Base-by-base conservation (phyloP, 2,797 vertebrate species). In the Peromyscus attwateri region DNA sequence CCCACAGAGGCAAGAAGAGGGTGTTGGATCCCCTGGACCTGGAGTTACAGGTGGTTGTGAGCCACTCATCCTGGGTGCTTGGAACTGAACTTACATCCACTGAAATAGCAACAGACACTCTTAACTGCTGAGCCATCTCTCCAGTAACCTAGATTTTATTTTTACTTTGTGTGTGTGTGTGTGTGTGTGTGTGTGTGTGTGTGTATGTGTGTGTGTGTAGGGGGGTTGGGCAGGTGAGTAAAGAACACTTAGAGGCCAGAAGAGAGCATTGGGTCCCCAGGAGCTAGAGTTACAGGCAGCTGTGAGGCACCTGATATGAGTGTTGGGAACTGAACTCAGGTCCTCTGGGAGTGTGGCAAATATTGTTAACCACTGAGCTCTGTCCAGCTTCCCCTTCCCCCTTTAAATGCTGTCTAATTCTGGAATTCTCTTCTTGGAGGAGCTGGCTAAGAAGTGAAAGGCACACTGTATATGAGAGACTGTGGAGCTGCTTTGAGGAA, bases 401-500 rank as follows among this genome's bases (percentile, higher is more conserved):
- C 17, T 79, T 49, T 79, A 31, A 52, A 79, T 79, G 76, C 46
- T 8, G 8, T 9, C 14, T 34, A 52, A 98, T 99, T 96, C 98
- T 99, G 98, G 99, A 99, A 73, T 98, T 99, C 40, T 98, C 99
- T 17, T 98, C 99, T 88, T 99, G 99, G 99, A 99, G 98, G 80
- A 98, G 99, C 79, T 99, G 99, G 99, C 98, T 52, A 57, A 98
- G 98, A 85, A 98, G 98, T 62, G 98, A 99, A 95, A 96, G 99
- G 97, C 99, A 98, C 98, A 98, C 98, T 60, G 21, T 99, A 96
- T 99, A 99, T 23, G 97, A 97, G 73, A 98, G 98, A 95, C 99
- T 99, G 99, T 99, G 99, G 99, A 99, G 96, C 97, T 99, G 99
- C 96, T 98, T 99, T 97, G 99, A 99, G 99, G 99, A 99, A 95